Conservation (phyloP, 2,888 invertebrate genomes). For the Mamestra brassicae region DNA sequence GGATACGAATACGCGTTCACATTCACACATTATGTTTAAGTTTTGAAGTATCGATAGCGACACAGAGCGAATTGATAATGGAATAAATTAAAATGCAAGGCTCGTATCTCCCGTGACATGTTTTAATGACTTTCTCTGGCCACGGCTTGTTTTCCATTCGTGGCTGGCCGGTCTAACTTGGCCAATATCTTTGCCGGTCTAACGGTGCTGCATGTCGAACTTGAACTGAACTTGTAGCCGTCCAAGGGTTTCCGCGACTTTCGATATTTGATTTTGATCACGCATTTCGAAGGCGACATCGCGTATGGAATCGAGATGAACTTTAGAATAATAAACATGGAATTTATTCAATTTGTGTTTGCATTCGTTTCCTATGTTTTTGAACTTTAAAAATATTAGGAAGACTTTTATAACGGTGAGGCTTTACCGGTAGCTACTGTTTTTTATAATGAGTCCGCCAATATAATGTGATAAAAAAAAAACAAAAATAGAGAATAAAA, state of each 20-base stretch:
- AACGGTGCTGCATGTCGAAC: constrained; percentile 70
- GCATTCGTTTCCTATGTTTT: constrained; percentile 44
- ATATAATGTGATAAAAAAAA: not conserved
- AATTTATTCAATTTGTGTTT: constrained; percentile 51
- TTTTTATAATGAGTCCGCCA: not conserved
- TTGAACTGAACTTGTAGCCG: constrained; percentile 53
- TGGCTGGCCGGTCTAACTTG: constrained; percentile 64
- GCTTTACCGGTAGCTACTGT: not conserved
- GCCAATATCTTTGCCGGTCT: constrained; percentile 71
- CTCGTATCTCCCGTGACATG: constrained; percentile 79
- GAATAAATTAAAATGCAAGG: constrained; percentile 78
- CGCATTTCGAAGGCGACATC: constrained; percentile 76
- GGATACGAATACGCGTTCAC: constrained; percentile 51
- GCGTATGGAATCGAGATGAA: constrained; percentile 71
- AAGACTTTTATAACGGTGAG: not conserved
- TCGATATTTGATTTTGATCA: constrained; percentile 76
- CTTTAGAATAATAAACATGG: constrained; percentile 64
- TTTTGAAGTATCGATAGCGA: constrained; percentile 57
- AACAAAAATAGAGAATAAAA: not conserved
- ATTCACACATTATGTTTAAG: constrained; percentile 53
- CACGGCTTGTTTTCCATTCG: constrained; percentile 79
- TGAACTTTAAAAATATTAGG: not conserved
- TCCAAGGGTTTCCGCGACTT: constrained; percentile 72
- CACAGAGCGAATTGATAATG: constrained; percentile 69
- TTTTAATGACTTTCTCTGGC: constrained; percentile 88